Percentiles rank a stretch among this genome's conserved stretches.
Conservation (phyloP, 2,113 vertebrate genomes). For the Cyanocitta stelleri region DNA sequence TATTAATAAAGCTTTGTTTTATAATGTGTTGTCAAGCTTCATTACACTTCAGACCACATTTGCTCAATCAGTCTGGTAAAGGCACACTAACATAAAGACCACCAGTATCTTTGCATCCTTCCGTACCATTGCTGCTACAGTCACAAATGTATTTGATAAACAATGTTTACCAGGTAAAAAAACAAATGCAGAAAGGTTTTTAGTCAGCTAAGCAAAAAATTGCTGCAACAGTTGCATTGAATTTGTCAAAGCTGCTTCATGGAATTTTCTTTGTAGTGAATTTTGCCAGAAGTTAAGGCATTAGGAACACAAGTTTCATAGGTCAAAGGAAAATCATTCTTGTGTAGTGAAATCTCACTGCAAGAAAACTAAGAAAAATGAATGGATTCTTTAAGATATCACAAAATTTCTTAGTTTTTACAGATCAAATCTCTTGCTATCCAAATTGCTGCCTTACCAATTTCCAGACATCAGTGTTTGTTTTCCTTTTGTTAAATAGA, state of each 20-base stretch:
- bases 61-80: neutral
- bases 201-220: neutral
- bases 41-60: neutral
- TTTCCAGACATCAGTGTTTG: neutral
- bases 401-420: neutral
- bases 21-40: neutral
- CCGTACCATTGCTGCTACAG: neutral
- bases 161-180: accelerated
- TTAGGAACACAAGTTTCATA: neutral
- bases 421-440: neutral
- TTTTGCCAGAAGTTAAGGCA: neutral
- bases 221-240: neutral
- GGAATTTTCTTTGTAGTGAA: neutral
- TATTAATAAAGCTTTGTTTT: neutral
- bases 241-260: neutral
- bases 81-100: neutral
- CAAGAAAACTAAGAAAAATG: neutral
- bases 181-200: neutral
- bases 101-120: neutral
- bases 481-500: neutral
- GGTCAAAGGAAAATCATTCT: neutral
- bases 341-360: neutral
- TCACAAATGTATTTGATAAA: neutral
- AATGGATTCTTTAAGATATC: neutral
- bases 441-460: neutral